Percentiles rank a stretch among this genome's conserved stretches.
Conservation (phyloP, 2,888 invertebrate genomes). For the Macroteleia sp. region DNA sequence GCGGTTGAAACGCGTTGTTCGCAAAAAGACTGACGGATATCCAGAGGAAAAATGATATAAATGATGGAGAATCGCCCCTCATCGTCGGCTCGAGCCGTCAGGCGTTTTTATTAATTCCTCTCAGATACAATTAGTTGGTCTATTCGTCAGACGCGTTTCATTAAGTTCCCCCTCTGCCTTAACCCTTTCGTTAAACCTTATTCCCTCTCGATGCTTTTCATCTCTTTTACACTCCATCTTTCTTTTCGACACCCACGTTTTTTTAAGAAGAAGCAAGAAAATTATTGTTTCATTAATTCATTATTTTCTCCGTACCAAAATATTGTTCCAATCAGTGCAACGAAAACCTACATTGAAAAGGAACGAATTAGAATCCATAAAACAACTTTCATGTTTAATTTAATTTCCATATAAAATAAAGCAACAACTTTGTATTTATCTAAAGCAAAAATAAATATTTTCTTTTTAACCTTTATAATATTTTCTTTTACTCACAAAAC, state of each 20-base stretch:
- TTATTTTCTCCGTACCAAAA: conserved; percentile 27
- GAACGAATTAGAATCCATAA: too few species aligned
- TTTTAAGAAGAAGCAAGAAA: conserved; percentile 44
- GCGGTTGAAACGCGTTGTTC: conserved; percentile 59
- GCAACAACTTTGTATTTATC: too few species aligned
- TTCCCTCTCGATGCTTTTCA: conserved; percentile 61
- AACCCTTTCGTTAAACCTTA: conserved; percentile 69
- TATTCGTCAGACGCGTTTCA: conserved; percentile 83
- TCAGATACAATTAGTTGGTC: conserved; percentile 84
- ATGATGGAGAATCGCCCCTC: conserved; percentile 76
- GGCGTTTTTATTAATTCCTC: conserved; percentile 83
- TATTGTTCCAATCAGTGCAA: conserved; percentile 46
- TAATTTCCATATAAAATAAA: too few species aligned
- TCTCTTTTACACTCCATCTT: conserved; percentile 67
- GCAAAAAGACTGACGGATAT: conserved; percentile 68
- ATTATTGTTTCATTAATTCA: conserved; percentile 55
- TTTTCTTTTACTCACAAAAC: too few species aligned
- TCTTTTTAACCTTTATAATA: too few species aligned
- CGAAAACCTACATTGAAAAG: conserved; percentile 1
- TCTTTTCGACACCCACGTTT: conserved; percentile 54
- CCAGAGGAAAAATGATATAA: conserved; percentile 77
- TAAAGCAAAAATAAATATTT: too few species aligned
- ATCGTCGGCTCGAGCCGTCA: conserved; percentile 71
- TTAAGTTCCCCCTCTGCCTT: conserved; percentile 76
- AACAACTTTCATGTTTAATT: too few species aligned